These are phyloP conservation scores for Meriones unguiculatus DNA, from an alignment of 2,113 vertebrate genomes.

Conservation along the genomic window DNA sequence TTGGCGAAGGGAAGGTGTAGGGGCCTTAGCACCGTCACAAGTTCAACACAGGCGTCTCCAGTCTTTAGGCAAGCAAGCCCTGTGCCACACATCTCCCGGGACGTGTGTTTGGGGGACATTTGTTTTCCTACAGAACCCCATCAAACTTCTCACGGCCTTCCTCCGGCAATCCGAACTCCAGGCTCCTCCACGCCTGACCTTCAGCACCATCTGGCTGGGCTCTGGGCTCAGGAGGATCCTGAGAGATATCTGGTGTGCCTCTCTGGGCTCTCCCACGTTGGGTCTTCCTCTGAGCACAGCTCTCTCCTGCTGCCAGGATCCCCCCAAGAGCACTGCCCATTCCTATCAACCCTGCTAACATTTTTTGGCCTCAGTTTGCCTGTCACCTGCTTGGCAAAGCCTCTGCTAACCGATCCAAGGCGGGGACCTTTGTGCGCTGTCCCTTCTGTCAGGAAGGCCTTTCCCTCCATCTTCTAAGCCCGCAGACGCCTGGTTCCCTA, in stretches of 20 bases:
- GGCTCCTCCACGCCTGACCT: neutral
- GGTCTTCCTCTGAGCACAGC: neutral
- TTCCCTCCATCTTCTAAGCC: neutral
- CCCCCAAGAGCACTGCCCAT: neutral
- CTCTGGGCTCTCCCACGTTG: neutral
- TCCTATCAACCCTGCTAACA: neutral
- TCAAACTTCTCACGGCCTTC: neutral
- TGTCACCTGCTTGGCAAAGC: neutral
- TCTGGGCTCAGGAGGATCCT: neutral
- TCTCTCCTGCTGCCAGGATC: neutral
- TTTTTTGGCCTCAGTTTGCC: neutral
- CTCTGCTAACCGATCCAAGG: neutral
- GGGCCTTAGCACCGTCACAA: neutral
- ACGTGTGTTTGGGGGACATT: neutral
- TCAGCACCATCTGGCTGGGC: neutral
- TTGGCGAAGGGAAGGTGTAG: neutral
- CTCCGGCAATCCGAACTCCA: neutral
- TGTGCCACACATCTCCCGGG: neutral
- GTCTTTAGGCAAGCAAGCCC: neutral
- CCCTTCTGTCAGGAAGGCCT: neutral
- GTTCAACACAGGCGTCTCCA: neutral
- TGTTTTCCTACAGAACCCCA: neutral
- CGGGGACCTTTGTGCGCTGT: neutral
- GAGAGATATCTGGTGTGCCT: neutral
- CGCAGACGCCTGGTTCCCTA: neutral